These are phyloP conservation scores for Boulengeromyrus knoepffleri DNA, from an alignment of 2,113 vertebrate genomes.

Conservation along the genomic window DNA sequence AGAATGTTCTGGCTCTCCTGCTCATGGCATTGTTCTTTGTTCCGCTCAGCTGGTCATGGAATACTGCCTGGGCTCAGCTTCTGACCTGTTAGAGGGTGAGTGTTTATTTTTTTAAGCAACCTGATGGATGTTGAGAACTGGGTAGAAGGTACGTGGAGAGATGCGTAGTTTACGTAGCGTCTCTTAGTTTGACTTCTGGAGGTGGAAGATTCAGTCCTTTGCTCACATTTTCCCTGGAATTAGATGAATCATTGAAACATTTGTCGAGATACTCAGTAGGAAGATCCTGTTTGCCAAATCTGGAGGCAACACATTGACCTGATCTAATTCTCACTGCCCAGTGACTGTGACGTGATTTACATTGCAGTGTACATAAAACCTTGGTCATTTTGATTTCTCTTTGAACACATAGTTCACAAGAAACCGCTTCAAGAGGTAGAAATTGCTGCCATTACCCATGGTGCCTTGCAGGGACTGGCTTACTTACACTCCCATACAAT, in stretches of 20 bases:
- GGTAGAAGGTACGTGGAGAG: not conserved
- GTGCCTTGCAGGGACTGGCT: slow-evolving; percentile 96
- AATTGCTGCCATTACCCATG: slow-evolving; percentile 97
- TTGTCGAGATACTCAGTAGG: not conserved
- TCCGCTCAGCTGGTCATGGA: slow-evolving; percentile 91
- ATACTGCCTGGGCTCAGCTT: slow-evolving; percentile 96
- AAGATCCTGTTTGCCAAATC: not conserved
- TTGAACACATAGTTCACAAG: slow-evolving; percentile 77
- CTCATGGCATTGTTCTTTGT: slow-evolving; percentile 20
- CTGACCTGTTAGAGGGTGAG: slow-evolving; percentile 94
- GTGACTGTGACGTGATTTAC: not conserved
- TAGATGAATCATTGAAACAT: not conserved
- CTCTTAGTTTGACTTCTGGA: not conserved
- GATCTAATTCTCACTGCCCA: not conserved
- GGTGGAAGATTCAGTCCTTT: not conserved
- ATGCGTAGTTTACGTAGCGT: not conserved
- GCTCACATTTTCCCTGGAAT: not conserved
- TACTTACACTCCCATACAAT: slow-evolving; percentile 95
- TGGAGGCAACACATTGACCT: not conserved
- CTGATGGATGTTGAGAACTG: not conserved
- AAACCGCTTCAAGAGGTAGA: slow-evolving; percentile 97
- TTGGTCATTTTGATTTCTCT: not conserved
- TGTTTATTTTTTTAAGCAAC: slow-evolving; percentile 12
- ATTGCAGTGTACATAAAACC: not conserved
- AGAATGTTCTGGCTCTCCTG: not conserved